A percentile compares a stretch with the other conserved stretches of the same genome.
Evolutionary conservation across 2,888 invertebrate species (phyloP).

Genomic region (Xanthia icteritia): DNA sequence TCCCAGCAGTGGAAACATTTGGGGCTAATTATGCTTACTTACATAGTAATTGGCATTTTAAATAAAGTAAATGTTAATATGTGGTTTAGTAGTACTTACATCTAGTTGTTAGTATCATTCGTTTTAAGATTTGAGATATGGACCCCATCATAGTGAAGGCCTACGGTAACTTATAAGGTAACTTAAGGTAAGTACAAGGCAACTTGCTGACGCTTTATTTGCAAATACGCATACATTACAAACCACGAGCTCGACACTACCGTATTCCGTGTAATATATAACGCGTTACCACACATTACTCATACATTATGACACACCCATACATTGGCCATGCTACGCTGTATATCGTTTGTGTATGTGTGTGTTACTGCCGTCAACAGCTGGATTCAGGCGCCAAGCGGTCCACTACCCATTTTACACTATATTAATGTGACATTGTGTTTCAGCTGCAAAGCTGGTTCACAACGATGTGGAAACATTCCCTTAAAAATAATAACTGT

Average conservation of each 20-base stretch:
- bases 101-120: neutral
- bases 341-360: neutral
- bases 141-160: neutral
- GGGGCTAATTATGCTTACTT: too few species aligned
- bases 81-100: neutral
- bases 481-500: neutral
- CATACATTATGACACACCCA: constrained; percentile 42
- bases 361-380: constrained; percentile 25
- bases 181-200: too few species aligned
- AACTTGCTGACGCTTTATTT: constrained; percentile 6
- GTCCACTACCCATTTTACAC: constrained; percentile 23
- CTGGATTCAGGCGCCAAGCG: constrained; percentile 24
- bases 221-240: constrained; percentile 14
- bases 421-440: constrained; percentile 35
- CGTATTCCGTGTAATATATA: constrained; percentile 35
- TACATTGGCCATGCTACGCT: constrained; percentile 23
- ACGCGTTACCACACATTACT: constrained; percentile 49
- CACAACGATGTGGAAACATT: constrained; percentile 2
- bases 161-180: too few species aligned
- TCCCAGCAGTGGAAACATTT: too few species aligned
- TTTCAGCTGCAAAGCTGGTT: constrained; percentile 25
- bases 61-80: neutral
- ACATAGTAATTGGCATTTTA: neutral
- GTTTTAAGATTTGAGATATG: neutral
- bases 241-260: constrained; percentile 6